Base-by-base conservation (phyloP, 2,888 invertebrate genomes). In the Cerastis rubricosa region DNA sequence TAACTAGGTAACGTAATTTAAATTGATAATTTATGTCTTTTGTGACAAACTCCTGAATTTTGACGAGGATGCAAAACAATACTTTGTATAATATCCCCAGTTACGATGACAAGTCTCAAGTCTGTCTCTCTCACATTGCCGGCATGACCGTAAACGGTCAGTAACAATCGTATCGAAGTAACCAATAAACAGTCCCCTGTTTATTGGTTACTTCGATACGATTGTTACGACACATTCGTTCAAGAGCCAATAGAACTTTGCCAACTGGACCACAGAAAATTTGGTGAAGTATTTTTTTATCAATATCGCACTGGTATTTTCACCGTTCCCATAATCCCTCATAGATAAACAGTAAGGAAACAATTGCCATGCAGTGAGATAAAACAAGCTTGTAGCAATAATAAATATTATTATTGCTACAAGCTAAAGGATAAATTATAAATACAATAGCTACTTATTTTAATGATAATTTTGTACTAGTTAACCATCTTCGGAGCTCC, bases 191-290 rank as follows among this genome's bases (percentile, higher is more conserved):
- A n/a, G n/a, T n/a, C n/a, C n/a, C n/a, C n/a, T 64, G 4, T 17
- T 64, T 35, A 35, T 61, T 61, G 19, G 22, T 77, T 25, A 47
- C 40, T 22, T 64, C 8, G 5, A 74, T 54, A 73, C 29, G 47
- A 35, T 19, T 71, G 5, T 29, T 51, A 43, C 8, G 29, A 12
- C 17, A 19, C 45, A 45, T 25, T 63, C 4, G 22, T 29, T 54
- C 14, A 57, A 57, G 19, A 72, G n/a, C 47, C 29, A 81, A 81
- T 47, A 64, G 14, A 47, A 29, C 0, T 43, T 14, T 14, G 71
- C 25, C 35, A 59, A 59, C n/a, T 29, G 8, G 11, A 29, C 8
- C n/a, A 59, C 14, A 70, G 19, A 43, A 1, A 59, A 69, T 49
- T 2, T 19, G 0, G 17, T 3, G 8, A 14, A 8, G 19, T 47